Percentiles rank a stretch among this genome's conserved stretches.
phyloP scores from a whole-genome alignment of 2,888 invertebrate genomes.

The Agrilus mali region DNA sequence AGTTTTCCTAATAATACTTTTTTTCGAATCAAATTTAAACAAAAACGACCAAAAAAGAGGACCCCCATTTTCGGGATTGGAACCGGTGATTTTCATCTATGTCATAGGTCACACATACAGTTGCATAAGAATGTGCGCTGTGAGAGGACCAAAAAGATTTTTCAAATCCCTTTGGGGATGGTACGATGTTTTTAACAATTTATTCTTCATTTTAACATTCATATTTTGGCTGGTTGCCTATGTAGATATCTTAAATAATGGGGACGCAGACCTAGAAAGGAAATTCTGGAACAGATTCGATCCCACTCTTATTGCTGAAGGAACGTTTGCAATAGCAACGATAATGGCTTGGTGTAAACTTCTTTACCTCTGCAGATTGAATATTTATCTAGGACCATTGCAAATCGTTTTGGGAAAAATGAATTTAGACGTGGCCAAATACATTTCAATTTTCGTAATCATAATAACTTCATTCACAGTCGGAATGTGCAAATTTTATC shows the following conservation, averaged over 20 bases:
- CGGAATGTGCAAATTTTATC: constrained; percentile 48
- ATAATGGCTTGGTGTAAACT: constrained; percentile 53
- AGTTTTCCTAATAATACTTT: constrained; percentile 50
- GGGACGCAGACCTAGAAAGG: constrained; percentile 40
- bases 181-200: constrained; percentile 47
- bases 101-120: constrained; percentile 45
- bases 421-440: constrained; percentile 51
- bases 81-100: constrained; percentile 33
- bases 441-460: constrained; percentile 46
- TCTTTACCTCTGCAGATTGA: constrained; percentile 49
- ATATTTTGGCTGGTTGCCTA: constrained; percentile 49
- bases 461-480: constrained; percentile 47
- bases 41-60: constrained; percentile 43
- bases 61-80: constrained; percentile 45
- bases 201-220: constrained; percentile 47
- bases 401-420: constrained; percentile 56
- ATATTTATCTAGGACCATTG: constrained; percentile 51
- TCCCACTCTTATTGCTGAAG: constrained; percentile 51
- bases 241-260: constrained; percentile 35
- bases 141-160: constrained; percentile 43
- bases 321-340: constrained; percentile 50
- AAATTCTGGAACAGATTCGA: constrained; percentile 54
- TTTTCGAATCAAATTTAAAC: constrained; percentile 45
- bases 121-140: constrained; percentile 40
- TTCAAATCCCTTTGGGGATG: constrained; percentile 48